Conservation (phyloP, 2,888 invertebrate genomes). For the Pseudoips prasinana region DNA sequence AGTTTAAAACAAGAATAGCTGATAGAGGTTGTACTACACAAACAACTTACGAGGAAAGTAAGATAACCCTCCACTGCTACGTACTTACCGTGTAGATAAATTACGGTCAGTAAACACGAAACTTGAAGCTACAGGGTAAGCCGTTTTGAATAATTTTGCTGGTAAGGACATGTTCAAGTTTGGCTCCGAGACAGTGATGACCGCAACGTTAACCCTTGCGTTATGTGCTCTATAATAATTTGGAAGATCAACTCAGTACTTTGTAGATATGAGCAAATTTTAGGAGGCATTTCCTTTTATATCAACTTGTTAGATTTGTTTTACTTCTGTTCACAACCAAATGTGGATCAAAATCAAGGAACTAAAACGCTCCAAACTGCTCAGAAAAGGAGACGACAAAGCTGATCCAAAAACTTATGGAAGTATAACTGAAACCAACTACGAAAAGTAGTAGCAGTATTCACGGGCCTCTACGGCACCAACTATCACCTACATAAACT, state of each 20-base stretch:
- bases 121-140: constrained; percentile 21
- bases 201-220: constrained; percentile 13
- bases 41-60: constrained; percentile 29
- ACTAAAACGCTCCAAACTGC: too few relatives aligned
- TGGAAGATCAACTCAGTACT: constrained; percentile 12
- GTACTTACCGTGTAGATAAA: constrained; percentile 22
- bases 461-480: too few relatives aligned
- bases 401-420: too few relatives aligned
- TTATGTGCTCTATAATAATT: constrained; percentile 14
- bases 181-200: constrained; percentile 8
- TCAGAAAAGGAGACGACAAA: too few relatives aligned
- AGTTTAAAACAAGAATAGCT: constrained; percentile 22
- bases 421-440: too few relatives aligned
- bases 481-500: too few relatives aligned
- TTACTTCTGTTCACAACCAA: too few relatives aligned
- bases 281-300: too few relatives aligned
- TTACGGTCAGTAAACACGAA: constrained; percentile 35
- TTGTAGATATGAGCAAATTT: constrained; percentile 5
- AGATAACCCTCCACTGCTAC: constrained; percentile 22
- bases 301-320: too few relatives aligned
- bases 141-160: constrained; percentile 35
- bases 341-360: too few relatives aligned
- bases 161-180: constrained; percentile 11
- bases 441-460: too few relatives aligned
- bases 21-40: constrained; percentile 23